Percentiles rank a stretch among this genome's conserved stretches.
Evolutionary conservation across 2,888 invertebrate genomes (phyloP).

Genomic region (Agrochola lychnidis): DNA sequence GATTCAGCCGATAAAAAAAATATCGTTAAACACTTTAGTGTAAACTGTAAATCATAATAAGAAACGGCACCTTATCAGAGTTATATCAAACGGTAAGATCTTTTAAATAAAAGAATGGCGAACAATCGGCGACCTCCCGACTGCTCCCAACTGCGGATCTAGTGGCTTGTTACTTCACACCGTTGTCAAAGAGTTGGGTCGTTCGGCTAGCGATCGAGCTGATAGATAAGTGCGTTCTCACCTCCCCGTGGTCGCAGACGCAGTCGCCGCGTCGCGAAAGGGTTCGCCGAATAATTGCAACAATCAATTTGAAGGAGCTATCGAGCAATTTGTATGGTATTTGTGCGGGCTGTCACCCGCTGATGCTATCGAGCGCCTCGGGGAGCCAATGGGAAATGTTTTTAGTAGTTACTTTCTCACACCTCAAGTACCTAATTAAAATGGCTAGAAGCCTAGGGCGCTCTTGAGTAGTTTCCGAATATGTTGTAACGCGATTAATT

Average conservation of each 20-base stretch:
- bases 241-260: conserved; percentile 85
- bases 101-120: conserved; percentile 85
- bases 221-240: conserved; percentile 89
- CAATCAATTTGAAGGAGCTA: conserved; percentile 89
- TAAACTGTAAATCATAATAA: conserved; percentile 78
- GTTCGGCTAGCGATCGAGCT: conserved; percentile 77
- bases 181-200: conserved; percentile 87
- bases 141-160: conserved; percentile 70
- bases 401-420: conserved; percentile 86
- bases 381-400: conserved; percentile 88
- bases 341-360: conserved; percentile 90
- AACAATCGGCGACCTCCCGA: conserved; percentile 81
- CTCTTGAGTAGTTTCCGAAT: conserved; percentile 34
- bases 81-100: conserved; percentile 79
- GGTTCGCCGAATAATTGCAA: conserved; percentile 90
- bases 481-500: background rate
- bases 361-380: conserved; percentile 87
- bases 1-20: conserved; percentile 66
- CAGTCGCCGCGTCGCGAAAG: conserved; percentile 79
- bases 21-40: conserved; percentile 76
- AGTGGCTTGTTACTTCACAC: conserved; percentile 85
- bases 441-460: conserved; percentile 53
- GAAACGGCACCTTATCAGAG: conserved; percentile 77
- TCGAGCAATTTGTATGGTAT: conserved; percentile 90
- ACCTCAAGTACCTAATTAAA: conserved; percentile 78